phyloP scores from a whole-genome alignment of 2,113 vertebrate genomes.

The Urocolius indicus region DNA sequence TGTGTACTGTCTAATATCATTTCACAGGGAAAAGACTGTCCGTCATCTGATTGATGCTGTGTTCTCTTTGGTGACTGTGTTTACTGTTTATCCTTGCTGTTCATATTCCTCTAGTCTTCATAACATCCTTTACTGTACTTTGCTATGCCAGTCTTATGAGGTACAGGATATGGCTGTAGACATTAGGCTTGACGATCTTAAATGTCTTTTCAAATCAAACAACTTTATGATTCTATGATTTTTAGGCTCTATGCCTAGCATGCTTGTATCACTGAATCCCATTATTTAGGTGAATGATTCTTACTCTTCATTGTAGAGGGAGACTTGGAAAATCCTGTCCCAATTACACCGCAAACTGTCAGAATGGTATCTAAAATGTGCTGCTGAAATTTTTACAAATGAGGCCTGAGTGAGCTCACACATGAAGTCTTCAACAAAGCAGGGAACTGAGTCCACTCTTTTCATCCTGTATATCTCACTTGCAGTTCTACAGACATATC shows the following conservation, averaged over 20 bases:
- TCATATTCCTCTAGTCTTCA: not conserved
- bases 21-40: not conserved
- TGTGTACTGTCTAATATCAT: not conserved
- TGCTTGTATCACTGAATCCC: not conserved
- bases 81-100: not conserved
- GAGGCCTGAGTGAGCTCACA: not conserved
- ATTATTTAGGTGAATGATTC: not conserved
- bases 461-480: not conserved
- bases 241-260: not conserved
- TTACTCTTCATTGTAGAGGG: not conserved
- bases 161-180: not conserved
- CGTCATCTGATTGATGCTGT: not conserved
- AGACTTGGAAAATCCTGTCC: not conserved
- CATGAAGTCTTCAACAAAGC: not conserved
- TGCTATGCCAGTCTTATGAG: not conserved
- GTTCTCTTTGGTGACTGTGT: not conserved
- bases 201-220: too few relatives aligned
- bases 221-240: not conserved
- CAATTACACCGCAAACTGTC: not conserved
- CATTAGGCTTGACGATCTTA: too few relatives aligned
- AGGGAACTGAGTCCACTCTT: not conserved
- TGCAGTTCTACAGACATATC: not conserved
- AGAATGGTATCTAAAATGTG: not conserved
- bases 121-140: not conserved
- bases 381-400: not conserved